These are phyloP conservation scores for Yponomeuta malinellus DNA, from an alignment of 2,888 invertebrate species.

Conservation along the genomic window DNA sequence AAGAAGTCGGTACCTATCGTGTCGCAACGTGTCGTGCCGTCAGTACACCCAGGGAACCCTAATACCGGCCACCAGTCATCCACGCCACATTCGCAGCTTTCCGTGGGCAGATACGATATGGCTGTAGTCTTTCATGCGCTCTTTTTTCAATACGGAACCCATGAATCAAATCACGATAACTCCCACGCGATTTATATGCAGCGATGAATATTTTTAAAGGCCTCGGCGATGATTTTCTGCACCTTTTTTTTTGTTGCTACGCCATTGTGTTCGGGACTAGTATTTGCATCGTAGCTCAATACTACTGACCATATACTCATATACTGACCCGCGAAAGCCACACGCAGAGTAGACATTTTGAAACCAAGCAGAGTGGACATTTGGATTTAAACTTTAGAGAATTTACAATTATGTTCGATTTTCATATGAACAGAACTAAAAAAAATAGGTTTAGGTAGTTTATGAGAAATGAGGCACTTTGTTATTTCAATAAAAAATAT, in stretches of 20 bases:
- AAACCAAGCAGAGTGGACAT: too few species aligned
- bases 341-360: too few species aligned
- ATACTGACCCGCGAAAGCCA: not conserved
- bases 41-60: not conserved
- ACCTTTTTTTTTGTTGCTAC: not conserved
- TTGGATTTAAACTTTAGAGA: too few species aligned
- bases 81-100: not conserved
- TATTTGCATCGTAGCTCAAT: not conserved
- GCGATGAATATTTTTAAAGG: slow-evolving; percentile 1
- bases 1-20: too few species aligned
- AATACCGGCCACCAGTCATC: not conserved
- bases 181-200: not conserved
- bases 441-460: too few species aligned
- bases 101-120: not conserved
- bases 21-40: too few species aligned
- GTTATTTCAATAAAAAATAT: too few species aligned
- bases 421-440: too few species aligned
- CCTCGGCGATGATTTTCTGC: not conserved
- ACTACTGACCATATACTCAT: too few species aligned
- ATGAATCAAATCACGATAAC: not conserved
- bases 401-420: too few species aligned
- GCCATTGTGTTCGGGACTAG: not conserved
- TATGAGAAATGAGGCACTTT: too few species aligned
- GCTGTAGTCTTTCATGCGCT: not conserved
- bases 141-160: slow-evolving; percentile 1